Base-by-base conservation (phyloP, 2,797 vertebrate species). In the Philypnodon macrostomus region DNA sequence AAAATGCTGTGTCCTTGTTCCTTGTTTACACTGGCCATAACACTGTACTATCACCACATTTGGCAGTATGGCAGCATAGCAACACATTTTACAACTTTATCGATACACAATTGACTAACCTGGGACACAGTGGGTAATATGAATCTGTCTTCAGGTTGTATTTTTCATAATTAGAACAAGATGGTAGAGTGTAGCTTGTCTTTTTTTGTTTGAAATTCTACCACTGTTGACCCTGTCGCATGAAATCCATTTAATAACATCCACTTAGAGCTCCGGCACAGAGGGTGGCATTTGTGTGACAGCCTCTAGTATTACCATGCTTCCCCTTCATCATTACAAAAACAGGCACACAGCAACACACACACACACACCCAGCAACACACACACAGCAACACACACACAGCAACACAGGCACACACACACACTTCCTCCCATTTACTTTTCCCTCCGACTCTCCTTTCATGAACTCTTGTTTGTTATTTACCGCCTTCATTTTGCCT, bases 181-280 rank as follows among this genome's bases (percentile, higher is more conserved):
- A 23, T 23, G 6, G 3, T 23, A 6, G 3, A 23, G 3, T 23
- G 21, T 23, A 23, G 21, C 21, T n/a, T 23, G 21, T 23, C 6
- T 6, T 23, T 23, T 23, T 23, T 23, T 23, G 21, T 23, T 3
- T 23, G 21, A 31, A 18, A 16, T 33, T 26, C 29, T 55, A 12
- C 49, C 7, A 17, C 19, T 44, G 53, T 44, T 61, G 63, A 80
- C 56, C 59, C 53, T 61, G 58, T 67, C 79, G 73, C 61, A 63
- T 67, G 61, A 66, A 68, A 83, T 70, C 63, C 65, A 70, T 73
- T 75, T 70, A 67, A 76, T 64, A 31, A 58, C 53, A 63, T 63
- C 61, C 52, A 36, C 57, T 69, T 42, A 26, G 33, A 14, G 47
- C 41, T 17, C 21, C 46, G 42, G 40, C 58, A 48, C 57, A 29